Conservation (phyloP, 2,113 vertebrate species). For the Globicephala melas region DNA sequence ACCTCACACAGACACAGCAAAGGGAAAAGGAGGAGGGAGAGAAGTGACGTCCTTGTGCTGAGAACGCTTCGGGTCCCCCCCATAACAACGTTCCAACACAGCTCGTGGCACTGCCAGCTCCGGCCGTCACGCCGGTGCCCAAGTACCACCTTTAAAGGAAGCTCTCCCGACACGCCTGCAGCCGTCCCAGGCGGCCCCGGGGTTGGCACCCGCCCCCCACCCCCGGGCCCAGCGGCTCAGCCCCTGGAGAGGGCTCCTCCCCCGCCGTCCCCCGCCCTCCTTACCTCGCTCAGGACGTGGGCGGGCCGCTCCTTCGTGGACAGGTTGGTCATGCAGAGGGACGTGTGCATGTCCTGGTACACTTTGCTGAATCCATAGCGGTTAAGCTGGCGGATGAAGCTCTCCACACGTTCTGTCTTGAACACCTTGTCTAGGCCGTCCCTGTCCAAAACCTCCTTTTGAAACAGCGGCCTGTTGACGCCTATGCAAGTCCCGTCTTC, state of each 20-base stretch:
- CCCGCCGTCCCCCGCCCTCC: fast-evolving
- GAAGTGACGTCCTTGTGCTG: too few species aligned
- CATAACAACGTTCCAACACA: fast-evolving
- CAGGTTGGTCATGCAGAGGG: slow-evolving; percentile 44
- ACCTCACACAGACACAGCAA: too few species aligned
- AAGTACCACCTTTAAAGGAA: not conserved
- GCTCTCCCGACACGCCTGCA: too few species aligned
- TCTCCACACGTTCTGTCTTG: too few species aligned
- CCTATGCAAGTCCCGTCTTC: too few species aligned
- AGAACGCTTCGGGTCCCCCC: not conserved
- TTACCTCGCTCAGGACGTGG: slow-evolving; percentile 46
- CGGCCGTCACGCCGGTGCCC: fast-evolving
- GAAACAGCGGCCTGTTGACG: too few species aligned
- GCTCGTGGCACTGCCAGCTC: fast-evolving
- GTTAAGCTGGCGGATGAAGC: too few species aligned
- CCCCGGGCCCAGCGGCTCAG: not conserved
- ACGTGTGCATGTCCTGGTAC: slow-evolving; percentile 14
- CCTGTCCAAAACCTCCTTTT: too few species aligned
- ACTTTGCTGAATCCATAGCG: too few species aligned
- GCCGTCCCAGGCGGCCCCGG: fast-evolving
- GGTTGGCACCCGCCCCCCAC: not conserved
- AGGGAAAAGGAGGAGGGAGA: too few species aligned
- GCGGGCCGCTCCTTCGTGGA: slow-evolving; percentile 19
- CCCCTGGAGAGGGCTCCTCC: not conserved
- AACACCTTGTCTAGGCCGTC: too few species aligned